Conservation (phyloP, 2,797 vertebrate genomes). For the Hybognathus amarus region DNA sequence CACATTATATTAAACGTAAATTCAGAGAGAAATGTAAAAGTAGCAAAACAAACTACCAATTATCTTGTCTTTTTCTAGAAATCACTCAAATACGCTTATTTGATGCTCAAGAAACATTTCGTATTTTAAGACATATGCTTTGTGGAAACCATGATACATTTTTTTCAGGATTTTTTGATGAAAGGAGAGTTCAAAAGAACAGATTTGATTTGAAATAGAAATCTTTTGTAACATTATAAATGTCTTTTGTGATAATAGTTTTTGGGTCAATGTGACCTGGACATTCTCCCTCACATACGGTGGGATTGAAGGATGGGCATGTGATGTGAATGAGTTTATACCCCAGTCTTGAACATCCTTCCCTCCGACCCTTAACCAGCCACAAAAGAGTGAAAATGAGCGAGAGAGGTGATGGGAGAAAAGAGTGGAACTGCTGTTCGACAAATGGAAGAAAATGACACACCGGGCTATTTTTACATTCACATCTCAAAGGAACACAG, state of each 20-base stretch:
- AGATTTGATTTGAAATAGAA: background rate
- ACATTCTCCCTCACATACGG: background rate
- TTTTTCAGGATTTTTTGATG: background rate
- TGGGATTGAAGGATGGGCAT: background rate
- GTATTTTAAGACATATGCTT: background rate
- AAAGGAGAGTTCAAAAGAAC: background rate
- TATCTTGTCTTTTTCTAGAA: background rate
- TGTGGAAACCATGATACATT: background rate
- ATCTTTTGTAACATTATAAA: background rate
- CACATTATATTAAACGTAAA: background rate
- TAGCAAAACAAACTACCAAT: too few species aligned
- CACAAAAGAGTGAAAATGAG: background rate
- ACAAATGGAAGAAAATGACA: conserved; percentile 26
- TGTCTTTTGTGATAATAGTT: background rate
- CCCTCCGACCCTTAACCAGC: background rate
- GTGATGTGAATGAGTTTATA: background rate
- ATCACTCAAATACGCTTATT: background rate
- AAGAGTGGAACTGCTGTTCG: background rate
- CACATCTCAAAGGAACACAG: background rate
- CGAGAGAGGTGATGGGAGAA: background rate
- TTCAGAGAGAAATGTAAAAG: background rate
- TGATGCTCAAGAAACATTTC: background rate
- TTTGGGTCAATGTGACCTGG: background rate
- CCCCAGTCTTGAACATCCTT: background rate
- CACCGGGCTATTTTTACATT: conserved; percentile 14